Conservation (phyloP, 2,888 invertebrate species). For the Aproaerema taeniolella region DNA sequence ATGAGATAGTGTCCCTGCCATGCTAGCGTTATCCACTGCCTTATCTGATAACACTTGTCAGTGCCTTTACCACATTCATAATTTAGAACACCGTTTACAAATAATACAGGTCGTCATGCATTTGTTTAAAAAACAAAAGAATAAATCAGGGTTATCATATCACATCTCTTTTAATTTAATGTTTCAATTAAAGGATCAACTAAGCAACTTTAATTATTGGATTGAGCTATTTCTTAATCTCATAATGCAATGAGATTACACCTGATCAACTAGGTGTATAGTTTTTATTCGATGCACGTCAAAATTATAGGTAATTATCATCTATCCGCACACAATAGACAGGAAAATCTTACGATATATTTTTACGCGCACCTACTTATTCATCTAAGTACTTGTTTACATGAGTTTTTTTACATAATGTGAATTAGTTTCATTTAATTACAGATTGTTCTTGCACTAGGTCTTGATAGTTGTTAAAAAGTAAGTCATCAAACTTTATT, state of each 20-base stretch:
- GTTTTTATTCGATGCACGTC: constrained; percentile 14
- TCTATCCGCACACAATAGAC: constrained; percentile 31
- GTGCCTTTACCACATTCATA: constrained; percentile 7
- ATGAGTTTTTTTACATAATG: neutral
- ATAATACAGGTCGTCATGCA: too few species aligned
- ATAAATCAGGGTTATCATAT: too few species aligned
- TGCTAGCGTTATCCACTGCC: constrained; percentile 49
- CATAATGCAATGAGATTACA: constrained; percentile 7
- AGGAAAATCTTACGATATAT: constrained; percentile 29
- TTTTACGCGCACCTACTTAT: constrained; percentile 2
- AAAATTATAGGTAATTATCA: constrained; percentile 31
- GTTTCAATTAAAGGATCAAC: too few species aligned
- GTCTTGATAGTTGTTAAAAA: too few species aligned
- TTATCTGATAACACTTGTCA: constrained; percentile 51
- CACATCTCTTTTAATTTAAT: too few species aligned
- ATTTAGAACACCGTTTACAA: constrained; percentile 3
- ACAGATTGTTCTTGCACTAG: too few species aligned
- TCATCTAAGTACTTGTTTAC: neutral
- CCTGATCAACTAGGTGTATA: constrained; percentile 8
- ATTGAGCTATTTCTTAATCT: constrained; percentile 6
- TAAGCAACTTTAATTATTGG: too few species aligned
- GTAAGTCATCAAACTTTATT: too few species aligned
- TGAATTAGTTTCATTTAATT: too few species aligned
- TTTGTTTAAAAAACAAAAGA: too few species aligned
- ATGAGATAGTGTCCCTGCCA: too few species aligned